A percentile compares a stretch with the other conserved stretches of the same genome.
Evolutionary conservation across 1,140 invertebrate genomes (phyloP).

Genomic region (Oryctes rhinoceros): DNA sequence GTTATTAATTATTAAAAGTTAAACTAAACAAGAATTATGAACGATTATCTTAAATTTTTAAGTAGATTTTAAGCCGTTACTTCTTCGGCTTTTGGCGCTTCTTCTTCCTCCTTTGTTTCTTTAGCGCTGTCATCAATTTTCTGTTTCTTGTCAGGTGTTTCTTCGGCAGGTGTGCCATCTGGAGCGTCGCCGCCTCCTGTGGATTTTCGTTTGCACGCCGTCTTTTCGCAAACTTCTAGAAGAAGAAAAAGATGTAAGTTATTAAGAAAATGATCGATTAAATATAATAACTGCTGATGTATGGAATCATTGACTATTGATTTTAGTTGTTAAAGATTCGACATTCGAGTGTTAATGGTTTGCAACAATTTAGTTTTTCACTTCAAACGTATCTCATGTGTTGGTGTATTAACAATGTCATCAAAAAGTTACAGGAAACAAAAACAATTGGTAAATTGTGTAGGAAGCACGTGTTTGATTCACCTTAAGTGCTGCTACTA

Average conservation of each 20-base stretch:
- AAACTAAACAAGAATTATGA: conserved; percentile 27
- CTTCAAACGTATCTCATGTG: no score
- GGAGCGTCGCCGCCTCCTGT: conserved; percentile 5
- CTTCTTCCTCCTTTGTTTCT: neutral
- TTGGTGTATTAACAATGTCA: no score
- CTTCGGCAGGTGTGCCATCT: conserved; percentile 4
- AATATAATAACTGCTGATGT: conserved; percentile 2
- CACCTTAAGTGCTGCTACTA: no score
- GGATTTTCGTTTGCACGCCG: conserved; percentile 10
- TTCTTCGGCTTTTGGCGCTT: conserved; percentile 30
- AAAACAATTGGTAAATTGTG: no score
- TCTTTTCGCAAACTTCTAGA: conserved; percentile 12
- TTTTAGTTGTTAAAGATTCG: no score
- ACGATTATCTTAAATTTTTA: conserved; percentile 1
- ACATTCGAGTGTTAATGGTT: no score
- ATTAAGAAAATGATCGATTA: neutral
- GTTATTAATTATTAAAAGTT: conserved; percentile 17
- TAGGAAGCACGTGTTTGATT: no score
- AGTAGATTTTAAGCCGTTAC: conserved; percentile 9
- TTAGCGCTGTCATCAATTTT: conserved; percentile 8
- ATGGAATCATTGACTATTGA: neutral
- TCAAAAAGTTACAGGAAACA: no score
- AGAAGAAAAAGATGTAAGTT: neutral
- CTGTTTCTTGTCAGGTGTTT: conserved; percentile 9
- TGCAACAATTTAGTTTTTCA: no score